Percentiles rank a stretch among this genome's conserved stretches.
Conservation (phyloP, 1,140 invertebrate genomes). For the Augochlora pura region DNA sequence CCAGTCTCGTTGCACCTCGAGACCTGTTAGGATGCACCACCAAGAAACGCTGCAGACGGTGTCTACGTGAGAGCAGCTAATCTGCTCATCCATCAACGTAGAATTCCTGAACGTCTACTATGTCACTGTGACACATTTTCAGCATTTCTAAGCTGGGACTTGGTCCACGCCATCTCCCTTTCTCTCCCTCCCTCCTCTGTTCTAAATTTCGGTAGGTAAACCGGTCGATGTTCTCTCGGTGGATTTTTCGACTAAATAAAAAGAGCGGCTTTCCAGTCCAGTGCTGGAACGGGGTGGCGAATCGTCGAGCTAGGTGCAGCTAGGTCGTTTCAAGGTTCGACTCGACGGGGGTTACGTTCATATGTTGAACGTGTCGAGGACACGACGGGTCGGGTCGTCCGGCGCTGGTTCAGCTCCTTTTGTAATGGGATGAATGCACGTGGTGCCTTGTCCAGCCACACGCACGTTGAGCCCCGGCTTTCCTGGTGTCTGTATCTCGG, state of each 20-base stretch:
- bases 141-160: neutral
- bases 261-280: neutral
- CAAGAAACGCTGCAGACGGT: neutral
- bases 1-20: neutral
- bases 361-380: constrained; percentile 67
- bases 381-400: constrained; percentile 58
- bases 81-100: constrained; percentile 8
- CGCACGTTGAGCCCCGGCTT: constrained; percentile 69
- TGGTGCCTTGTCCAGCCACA: constrained; percentile 75
- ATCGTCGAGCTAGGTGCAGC: neutral
- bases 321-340: constrained; percentile 48
- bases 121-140: neutral
- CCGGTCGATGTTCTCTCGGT: neutral
- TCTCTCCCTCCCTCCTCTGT: neutral
- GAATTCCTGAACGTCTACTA: constrained; percentile 4
- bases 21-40: neutral
- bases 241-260: neutral
- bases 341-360: constrained; percentile 23
- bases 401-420: constrained; percentile 76
- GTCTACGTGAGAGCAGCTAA: neutral
- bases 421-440: constrained; percentile 77
- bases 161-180: neutral
- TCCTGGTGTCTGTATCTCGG: constrained; percentile 70
- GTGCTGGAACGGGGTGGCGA: neutral
- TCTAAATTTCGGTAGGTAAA: neutral